Evolutionary conservation across 1,140 invertebrate species (phyloP).

Genomic region (Ridgeia piscesae): DNA sequence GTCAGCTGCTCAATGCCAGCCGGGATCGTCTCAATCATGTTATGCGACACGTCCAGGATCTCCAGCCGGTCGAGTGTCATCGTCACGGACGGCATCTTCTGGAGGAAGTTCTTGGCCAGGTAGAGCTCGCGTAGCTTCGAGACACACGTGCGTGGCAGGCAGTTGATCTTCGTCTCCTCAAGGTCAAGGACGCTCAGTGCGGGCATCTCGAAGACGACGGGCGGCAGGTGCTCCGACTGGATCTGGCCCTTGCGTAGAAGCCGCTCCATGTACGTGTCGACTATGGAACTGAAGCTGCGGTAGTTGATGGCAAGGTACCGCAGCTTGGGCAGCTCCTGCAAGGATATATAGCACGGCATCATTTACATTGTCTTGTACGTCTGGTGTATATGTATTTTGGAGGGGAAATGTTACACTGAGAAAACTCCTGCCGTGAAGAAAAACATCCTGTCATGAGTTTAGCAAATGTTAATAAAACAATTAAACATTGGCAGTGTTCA

Average conservation of each 20-base stretch:
- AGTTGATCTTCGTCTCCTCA: constrained; percentile 55
- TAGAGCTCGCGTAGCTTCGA: constrained; percentile 48
- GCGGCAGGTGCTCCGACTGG: constrained; percentile 55
- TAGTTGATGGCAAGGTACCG: constrained; percentile 31
- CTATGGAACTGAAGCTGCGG: constrained; percentile 47
- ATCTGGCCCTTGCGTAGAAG: constrained; percentile 55
- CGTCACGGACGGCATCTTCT: constrained; percentile 40
- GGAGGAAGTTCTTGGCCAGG: constrained; percentile 52
- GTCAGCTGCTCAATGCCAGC: constrained; percentile 45
- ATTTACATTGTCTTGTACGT: not conserved
- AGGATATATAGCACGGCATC: not conserved
- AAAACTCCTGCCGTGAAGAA: too few species aligned
- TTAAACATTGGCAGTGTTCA: too few species aligned
- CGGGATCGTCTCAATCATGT: constrained; percentile 45
- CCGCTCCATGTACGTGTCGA: constrained; percentile 52
- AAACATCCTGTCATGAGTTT: too few species aligned
- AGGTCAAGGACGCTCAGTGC: constrained; percentile 50
- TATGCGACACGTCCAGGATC: constrained; percentile 52
- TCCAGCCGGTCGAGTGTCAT: constrained; percentile 37
- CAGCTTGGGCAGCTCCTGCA: constrained; percentile 11
- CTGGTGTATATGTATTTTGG: not conserved
- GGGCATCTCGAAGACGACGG: constrained; percentile 55
- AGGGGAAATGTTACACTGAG: too few species aligned
- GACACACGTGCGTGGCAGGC: constrained; percentile 48
- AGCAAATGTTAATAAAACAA: too few species aligned